Evolutionary conservation across 2,888 invertebrate species (phyloP).

Genomic region (Protophormia terraenovae): DNA sequence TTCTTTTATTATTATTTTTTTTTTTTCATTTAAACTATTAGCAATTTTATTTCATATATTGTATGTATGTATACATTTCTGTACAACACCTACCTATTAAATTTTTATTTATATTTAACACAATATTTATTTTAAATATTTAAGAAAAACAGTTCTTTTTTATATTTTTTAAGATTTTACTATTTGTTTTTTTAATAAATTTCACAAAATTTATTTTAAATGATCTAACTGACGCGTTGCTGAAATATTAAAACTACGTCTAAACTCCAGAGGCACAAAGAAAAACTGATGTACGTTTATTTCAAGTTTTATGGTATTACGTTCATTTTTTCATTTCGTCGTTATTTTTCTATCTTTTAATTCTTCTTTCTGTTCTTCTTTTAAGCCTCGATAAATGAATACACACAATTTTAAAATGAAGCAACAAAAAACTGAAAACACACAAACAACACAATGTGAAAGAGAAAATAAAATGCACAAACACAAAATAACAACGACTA

Average conservation of each 20-base stretch:
- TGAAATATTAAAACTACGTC: conserved; percentile 54
- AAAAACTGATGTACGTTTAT: conserved; percentile 68
- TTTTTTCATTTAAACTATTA: background rate
- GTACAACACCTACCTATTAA: background rate
- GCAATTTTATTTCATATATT: too few species aligned
- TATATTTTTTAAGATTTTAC: background rate
- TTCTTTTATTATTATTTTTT: background rate
- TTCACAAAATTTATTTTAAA: conserved; percentile 19
- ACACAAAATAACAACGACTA: conserved; percentile 22
- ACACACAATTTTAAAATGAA: conserved; percentile 29
- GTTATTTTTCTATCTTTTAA: background rate
- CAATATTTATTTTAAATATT: background rate
- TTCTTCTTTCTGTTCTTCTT: conserved; percentile 17
- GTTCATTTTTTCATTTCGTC: conserved; percentile 23
- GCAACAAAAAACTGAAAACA: conserved; percentile 5
- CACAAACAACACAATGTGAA: conserved; percentile 26
- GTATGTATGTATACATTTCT: too few species aligned
- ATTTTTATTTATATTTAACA: background rate
- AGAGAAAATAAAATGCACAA: conserved; percentile 46
- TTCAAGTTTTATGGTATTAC: conserved; percentile 58
- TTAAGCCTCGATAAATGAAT: conserved; percentile 38
- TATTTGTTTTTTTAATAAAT: conserved; percentile 6
- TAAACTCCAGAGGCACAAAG: conserved; percentile 64
- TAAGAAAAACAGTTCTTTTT: background rate
- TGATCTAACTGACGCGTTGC: background rate